These are phyloP conservation scores for Eueremaeus valkanovi DNA, from an alignment of 2,888 invertebrate genomes.

Conservation along the genomic window DNA sequence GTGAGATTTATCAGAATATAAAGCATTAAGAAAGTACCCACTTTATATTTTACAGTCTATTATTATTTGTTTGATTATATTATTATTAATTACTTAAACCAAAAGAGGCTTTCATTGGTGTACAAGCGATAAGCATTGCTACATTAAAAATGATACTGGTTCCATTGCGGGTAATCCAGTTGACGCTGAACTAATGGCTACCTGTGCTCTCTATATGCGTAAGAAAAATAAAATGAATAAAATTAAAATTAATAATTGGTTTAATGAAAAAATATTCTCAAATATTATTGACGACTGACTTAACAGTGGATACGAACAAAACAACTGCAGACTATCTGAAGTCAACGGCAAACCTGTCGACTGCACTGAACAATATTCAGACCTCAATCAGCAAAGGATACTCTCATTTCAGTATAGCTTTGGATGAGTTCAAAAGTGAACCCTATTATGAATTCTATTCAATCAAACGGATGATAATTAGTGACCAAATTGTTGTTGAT, in stretches of 20 bases:
- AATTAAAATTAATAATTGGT: not conserved
- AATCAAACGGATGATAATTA: not conserved
- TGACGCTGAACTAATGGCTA: not conserved
- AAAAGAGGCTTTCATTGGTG: not conserved
- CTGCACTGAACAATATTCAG: not conserved
- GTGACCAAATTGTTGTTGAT: not conserved
- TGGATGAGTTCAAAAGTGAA: not conserved
- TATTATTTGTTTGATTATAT: too few species aligned
- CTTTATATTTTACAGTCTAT: too few species aligned
- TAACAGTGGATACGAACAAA: not conserved
- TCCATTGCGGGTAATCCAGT: not conserved
- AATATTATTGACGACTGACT: not conserved
- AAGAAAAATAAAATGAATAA: too few species aligned
- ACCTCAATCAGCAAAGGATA: not conserved
- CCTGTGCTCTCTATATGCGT: not conserved
- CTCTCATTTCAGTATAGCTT: not conserved
- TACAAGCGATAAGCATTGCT: not conserved
- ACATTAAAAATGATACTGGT: not conserved
- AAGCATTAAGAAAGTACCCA: too few species aligned
- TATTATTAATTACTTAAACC: not conserved
- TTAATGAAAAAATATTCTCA: not conserved
- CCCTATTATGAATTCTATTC: too few species aligned
- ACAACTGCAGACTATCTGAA: not conserved
- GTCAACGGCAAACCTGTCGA: not conserved
- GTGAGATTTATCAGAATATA: too few species aligned